Base-by-base conservation (phyloP, 1,140 invertebrate genomes). In the Anastrepha ludens region DNA sequence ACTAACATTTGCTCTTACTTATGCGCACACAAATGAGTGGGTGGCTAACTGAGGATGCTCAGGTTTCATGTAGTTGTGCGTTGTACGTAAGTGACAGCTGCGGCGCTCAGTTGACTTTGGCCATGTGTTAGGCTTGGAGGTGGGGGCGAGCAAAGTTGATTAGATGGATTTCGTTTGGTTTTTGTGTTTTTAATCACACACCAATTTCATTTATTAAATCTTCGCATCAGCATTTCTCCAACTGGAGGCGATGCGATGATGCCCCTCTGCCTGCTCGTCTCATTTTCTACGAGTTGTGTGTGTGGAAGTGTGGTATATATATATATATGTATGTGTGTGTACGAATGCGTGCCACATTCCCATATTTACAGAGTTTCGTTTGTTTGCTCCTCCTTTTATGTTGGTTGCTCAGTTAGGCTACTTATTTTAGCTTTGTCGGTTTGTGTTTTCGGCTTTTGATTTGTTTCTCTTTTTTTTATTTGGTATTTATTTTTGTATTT, bases 161-260 rank as follows among this genome's bases (percentile, higher is more conserved):
- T 93, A 93, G 92, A 93, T 93, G 92, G 91, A 93, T 92, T 92
- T 93, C 92, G 91, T 92, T 92, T 92, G 91, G 91, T 93, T 93
- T 93, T 93, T 92, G 91, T 93, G 92, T 93, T 93, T 93, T 93
- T 93, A 93, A 93, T 93, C 92, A 93, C 92, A 93, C 92, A 93
- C 92, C 92, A 92, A 92, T 92, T 92, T 92, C 91, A 92, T 92
- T 93, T 93, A 93, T 93, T 93, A 92, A 93, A 93, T 93, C 92
- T 92, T 92, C 91, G 91, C 91, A 93, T 92, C 92, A 93, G 92
- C 91, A 92, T 91, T 91, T 91, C 90, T 87, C 70, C n/a, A 86
- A 65, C 47, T 55, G 74, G 2, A n/a, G 44, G 50, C 47, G 74
- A 55, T 9, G 74, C 47, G 20, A 7, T 11, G 20, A 7, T 11